Evolutionary conservation across 1,140 invertebrate genomes (phyloP), one percentile per base, ranked within the genome.

Genomic region (Drosophila subobscura): DNA sequence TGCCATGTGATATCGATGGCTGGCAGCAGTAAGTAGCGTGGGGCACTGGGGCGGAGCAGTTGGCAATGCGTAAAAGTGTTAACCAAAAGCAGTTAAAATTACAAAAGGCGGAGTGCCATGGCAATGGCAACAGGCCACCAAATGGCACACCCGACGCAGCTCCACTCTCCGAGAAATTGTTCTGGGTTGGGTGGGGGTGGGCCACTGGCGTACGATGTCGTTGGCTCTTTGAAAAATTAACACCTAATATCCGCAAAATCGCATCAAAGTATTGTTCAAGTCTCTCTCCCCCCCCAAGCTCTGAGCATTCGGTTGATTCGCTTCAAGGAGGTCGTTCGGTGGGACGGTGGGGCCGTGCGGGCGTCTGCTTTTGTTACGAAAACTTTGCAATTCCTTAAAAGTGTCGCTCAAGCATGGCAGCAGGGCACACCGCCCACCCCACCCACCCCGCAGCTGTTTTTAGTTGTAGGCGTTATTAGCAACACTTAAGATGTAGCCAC

Each of bases 341-440:
- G 16, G 16, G 16, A 20, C 16, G 33, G 8, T 5, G 5, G 25
- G 5, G 4, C 47, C 8, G 16, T 37, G 20, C 33, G 27, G 42
- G 14, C 20, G 54, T 42, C 45, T 44, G 58, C 80, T 77, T 81
- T 85, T 85, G 80, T 85, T 75, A 50, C 51, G 59, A 88, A 86
- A 86, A 86, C 83, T 86, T 86, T 86, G 83, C 75, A 88, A 88
- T 86, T 86, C 88, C 83, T 86, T 83, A 83, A 86, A 86, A 86
- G 83, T 88, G 83, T 83, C 83, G 66, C 58, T 68, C 65, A 67
- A 55, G 23, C 63, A 67, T 61, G 63, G 52, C 52, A 54, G 51
- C 41, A 29, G 20, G n/a, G 10, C 33, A 7, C 23, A 14, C 20
- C 27, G 41, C 8, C 37, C 20, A 10, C 5, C 16, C 49, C 2